Evolutionary conservation across 2,888 invertebrate species (phyloP), one percentile per base, ranked within the genome.

Genomic region (Ommatoiulus sabulosus): DNA sequence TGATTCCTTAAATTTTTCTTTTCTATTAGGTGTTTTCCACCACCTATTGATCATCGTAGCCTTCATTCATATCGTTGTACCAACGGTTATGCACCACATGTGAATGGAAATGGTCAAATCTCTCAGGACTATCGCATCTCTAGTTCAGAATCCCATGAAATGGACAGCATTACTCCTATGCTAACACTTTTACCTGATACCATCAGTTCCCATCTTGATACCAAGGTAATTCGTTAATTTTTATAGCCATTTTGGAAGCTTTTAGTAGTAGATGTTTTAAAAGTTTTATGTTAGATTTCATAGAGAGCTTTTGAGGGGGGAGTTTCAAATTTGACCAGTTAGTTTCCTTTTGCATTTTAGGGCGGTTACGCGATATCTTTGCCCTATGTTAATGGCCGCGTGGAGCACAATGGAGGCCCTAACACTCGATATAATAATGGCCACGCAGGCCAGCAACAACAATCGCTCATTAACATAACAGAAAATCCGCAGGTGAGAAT

Each of bases 181-280:
- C 89, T 92, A 86, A 91, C 91, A 44, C 90, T 90, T 80, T 91
- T 91, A 84, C 91, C 92, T n/a, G 91, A 91, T 44, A 91, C 91
- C 57, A 90, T 90, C 48, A 90, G 90, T 44, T 89, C 91, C 17
- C 94, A 94, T 91, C 92, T 94, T n/a, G 94, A 95, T 91, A 94
- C 94, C 0, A 95, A 95, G 93, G 95, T 94, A 92, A 87, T 44
- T 86, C 12, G 6, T 46, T 20, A 20, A 44, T 86, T 84, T 48
- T 46, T 87, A 15, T 7, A 7, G 44, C n/a, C 17, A 20, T 57
- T n/a, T 87, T 10, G 52, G 24, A 43, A 80, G 12, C 24, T 24
- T 80, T 35, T 80, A 20, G 86, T 24, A 44, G 46, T 86, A 52
- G 86, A 12, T 35, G 35, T 35, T 35, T 43, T 3, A 35, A 35